Conservation (phyloP, 2,888 invertebrate genomes). For the Baronia brevicornis region DNA sequence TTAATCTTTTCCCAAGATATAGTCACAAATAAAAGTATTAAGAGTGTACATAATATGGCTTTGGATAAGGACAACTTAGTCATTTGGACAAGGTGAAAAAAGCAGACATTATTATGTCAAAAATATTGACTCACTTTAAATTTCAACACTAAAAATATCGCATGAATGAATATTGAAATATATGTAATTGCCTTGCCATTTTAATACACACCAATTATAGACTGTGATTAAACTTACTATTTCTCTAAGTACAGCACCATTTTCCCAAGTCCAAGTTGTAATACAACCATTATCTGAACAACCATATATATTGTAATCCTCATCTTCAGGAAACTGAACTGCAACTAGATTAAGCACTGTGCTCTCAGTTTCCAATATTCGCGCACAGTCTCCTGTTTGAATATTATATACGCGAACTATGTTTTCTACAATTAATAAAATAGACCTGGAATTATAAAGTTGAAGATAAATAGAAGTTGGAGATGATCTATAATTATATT, state of each 20-base stretch:
- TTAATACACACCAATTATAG: background rate
- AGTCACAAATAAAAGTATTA: too few relatives aligned
- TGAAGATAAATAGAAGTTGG: slow-evolving; percentile 4
- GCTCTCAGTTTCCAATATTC: slow-evolving; percentile 55
- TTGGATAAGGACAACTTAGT: too few relatives aligned
- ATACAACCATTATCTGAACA: slow-evolving; percentile 54
- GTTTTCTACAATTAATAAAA: slow-evolving; percentile 62
- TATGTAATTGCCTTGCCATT: too few relatives aligned
- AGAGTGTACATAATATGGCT: too few relatives aligned
- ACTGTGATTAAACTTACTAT: slow-evolving; percentile 33
- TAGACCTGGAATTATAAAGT: slow-evolving; percentile 51
- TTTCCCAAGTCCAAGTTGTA: slow-evolving; percentile 67
- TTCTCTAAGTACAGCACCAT: slow-evolving; percentile 63
- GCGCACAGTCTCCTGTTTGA: slow-evolving; percentile 57
- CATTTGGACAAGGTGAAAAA: too few relatives aligned
- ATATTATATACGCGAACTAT: slow-evolving; percentile 60
- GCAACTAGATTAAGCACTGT: slow-evolving; percentile 42
- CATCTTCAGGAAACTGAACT: slow-evolving; percentile 55
- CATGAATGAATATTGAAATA: too few relatives aligned
- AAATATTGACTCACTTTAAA: too few relatives aligned
- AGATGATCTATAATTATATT: slow-evolving; percentile 2
- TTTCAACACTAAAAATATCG: too few relatives aligned
- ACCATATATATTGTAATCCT: slow-evolving; percentile 58
- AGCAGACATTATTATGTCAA: too few relatives aligned
- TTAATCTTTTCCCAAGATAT: too few relatives aligned